Evolutionary conservation across 2,113 vertebrate species (phyloP).

Genomic region (Phoenicopterus ruber): DNA sequence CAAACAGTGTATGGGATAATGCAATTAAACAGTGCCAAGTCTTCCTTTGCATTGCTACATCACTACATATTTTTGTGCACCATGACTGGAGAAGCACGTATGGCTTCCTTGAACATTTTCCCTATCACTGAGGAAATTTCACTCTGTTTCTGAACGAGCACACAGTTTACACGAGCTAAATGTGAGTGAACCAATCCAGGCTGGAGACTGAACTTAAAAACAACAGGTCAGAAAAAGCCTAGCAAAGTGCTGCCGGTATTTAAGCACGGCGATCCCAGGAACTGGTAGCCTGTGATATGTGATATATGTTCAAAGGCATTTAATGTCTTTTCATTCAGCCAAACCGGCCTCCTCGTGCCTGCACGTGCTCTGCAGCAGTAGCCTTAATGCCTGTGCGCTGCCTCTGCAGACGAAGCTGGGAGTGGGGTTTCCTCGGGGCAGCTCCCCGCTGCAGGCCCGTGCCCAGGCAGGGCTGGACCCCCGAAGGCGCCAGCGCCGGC

Average conservation of each 20-base stretch:
- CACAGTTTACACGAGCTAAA: too few species aligned
- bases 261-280: rapidly evolving
- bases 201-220: neutral
- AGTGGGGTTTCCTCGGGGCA: neutral
- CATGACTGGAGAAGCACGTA: rapidly evolving
- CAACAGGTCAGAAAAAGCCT: neutral
- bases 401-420: neutral
- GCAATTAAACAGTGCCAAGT: neutral
- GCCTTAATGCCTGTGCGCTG: neutral
- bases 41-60: neutral
- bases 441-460: too few species aligned
- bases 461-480: neutral
- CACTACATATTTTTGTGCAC: neutral
- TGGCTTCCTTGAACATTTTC: neutral
- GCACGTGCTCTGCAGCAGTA: neutral
- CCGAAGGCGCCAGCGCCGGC: rapidly evolving
- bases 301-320: neutral
- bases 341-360: rapidly evolving
- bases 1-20: neutral
- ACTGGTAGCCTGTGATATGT: neutral
- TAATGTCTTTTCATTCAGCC: neutral
- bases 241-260: neutral
- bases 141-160: neutral
- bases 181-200: rapidly evolving
- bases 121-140: neutral